phyloP scores from a whole-genome alignment of 1,140 invertebrate genomes.

The Lucilia cuprina region DNA sequence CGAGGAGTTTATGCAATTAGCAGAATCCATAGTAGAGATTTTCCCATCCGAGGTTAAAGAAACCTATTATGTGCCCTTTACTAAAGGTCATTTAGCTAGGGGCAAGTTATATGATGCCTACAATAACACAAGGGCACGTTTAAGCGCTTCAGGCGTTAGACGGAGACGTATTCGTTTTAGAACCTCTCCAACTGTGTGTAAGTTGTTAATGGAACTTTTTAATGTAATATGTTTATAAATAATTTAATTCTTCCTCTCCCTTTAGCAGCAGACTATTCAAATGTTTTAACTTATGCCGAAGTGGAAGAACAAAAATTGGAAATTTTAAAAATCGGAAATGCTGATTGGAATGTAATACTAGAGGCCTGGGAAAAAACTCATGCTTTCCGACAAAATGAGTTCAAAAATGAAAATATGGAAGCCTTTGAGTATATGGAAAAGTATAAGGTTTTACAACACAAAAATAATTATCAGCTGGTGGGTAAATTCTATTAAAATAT shows the following conservation, averaged over 20 bases:
- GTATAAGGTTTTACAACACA: not conserved
- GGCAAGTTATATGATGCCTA: not conserved
- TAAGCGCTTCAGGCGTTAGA: not conserved
- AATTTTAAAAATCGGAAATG: not conserved
- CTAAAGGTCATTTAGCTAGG: not conserved
- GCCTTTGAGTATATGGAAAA: not conserved
- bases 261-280: not conserved
- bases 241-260: too few species aligned
- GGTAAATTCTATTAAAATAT: not conserved
- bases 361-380: not conserved
- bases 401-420: not conserved
- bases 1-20: not conserved
- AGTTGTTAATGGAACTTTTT: too few species aligned
- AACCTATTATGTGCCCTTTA: not conserved
- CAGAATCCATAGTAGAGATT: not conserved
- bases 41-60: not conserved
- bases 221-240: too few species aligned
- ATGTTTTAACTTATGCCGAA: too few species aligned
- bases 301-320: not conserved
- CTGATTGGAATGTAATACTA: not conserved
- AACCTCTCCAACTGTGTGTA: too few species aligned
- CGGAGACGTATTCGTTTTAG: too few species aligned
- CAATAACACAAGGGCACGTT: not conserved
- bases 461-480: not conserved
- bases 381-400: not conserved